Evolutionary conservation across 1,140 invertebrate species (phyloP).

Genomic region (Cyclina sinensis): DNA sequence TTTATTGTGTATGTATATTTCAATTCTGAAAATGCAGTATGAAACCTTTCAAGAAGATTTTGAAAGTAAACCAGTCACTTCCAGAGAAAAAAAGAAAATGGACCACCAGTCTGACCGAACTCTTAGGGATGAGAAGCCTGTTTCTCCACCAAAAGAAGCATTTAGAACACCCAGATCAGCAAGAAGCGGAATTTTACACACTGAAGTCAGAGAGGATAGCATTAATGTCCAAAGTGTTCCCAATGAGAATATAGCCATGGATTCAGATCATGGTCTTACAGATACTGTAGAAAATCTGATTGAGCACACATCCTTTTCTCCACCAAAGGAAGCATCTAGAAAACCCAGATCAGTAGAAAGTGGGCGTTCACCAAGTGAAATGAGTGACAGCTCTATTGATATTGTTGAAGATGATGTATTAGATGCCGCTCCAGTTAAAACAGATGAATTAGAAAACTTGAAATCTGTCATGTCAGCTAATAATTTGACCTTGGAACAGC

Average conservation of each 20-base stretch:
- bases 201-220: background rate
- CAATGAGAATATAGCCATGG: slow-evolving; percentile 40
- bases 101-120: slow-evolving; percentile 2
- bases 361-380: background rate
- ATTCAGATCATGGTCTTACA: slow-evolving; percentile 5
- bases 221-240: slow-evolving; percentile 5
- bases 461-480: slow-evolving; percentile 76
- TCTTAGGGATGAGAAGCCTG: slow-evolving; percentile 16
- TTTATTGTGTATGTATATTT: too few species aligned
- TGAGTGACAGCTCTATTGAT: background rate
- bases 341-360: slow-evolving; percentile 31
- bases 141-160: slow-evolving; percentile 46
- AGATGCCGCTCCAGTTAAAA: background rate
- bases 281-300: slow-evolving; percentile 72
- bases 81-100: slow-evolving; percentile 4
- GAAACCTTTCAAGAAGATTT: slow-evolving; percentile 35
- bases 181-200: background rate
- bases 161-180: slow-evolving; percentile 53
- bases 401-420: slow-evolving; percentile 26
- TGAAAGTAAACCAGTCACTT: slow-evolving; percentile 45
- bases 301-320: slow-evolving; percentile 16
- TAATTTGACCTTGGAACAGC: slow-evolving; percentile 71
- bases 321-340: slow-evolving; percentile 43
- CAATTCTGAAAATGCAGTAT: background rate
- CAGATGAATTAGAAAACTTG: slow-evolving; percentile 70